Percentiles rank a stretch among this genome's conserved stretches.
phyloP scores from a whole-genome alignment of 2,113 vertebrate species.

The Columba livia region DNA sequence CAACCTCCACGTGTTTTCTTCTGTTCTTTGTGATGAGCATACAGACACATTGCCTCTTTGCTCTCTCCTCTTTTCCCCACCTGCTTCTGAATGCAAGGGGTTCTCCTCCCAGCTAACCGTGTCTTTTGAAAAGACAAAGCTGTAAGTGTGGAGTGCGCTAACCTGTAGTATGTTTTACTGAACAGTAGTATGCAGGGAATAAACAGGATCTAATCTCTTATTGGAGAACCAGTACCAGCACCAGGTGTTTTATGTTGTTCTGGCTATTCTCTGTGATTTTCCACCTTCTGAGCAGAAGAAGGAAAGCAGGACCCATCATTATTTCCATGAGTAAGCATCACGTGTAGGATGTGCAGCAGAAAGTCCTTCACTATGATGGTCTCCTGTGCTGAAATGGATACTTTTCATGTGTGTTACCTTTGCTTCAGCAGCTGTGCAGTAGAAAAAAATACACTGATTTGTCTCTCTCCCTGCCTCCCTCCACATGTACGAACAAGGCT shows the following conservation, averaged over 20 bases:
- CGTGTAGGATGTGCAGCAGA: background rate
- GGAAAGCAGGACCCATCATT: background rate
- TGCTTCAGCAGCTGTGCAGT: background rate
- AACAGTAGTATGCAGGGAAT: background rate
- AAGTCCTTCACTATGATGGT: background rate
- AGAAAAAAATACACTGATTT: background rate
- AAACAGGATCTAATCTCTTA: background rate
- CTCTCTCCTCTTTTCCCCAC: background rate
- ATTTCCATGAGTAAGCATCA: background rate
- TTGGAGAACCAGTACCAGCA: background rate
- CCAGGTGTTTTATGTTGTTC: background rate
- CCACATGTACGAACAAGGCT: background rate
- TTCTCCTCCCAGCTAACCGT: background rate
- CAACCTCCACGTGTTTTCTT: background rate
- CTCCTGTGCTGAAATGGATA: background rate
- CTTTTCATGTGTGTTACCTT: background rate
- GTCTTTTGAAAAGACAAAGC: background rate
- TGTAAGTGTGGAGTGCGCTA: background rate
- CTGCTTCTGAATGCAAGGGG: background rate
- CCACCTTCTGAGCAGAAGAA: background rate
- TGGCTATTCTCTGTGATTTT: background rate
- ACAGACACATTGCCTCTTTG: background rate
- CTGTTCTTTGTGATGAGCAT: background rate
- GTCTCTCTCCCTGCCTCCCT: background rate
- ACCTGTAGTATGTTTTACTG: accelerated